Evolutionary conservation across 1,140 invertebrate genomes (phyloP).

Genomic region (Eulimnadia texana): DNA sequence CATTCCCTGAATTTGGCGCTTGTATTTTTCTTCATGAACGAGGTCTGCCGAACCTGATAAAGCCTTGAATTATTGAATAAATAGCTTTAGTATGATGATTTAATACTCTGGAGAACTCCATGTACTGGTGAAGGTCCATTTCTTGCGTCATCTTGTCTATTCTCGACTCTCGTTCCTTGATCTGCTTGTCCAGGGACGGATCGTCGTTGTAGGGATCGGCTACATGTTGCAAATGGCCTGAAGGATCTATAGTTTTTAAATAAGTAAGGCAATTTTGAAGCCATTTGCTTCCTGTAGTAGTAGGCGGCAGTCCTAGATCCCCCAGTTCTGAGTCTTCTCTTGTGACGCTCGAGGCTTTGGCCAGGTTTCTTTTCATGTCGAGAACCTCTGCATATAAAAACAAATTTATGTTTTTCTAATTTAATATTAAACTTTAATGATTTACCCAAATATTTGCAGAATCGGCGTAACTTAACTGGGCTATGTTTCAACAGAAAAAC

Average conservation of each 20-base stretch:
- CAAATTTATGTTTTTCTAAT: too few relatives aligned
- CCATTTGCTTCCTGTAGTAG: neutral
- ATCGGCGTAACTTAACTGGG: constrained; percentile 38
- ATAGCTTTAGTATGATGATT: too few relatives aligned
- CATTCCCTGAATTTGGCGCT: constrained; percentile 39
- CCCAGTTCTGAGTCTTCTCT: neutral
- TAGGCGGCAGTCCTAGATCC: neutral
- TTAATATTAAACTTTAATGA: too few relatives aligned
- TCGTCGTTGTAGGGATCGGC: constrained; percentile 2
- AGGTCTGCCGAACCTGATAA: constrained; percentile 37
- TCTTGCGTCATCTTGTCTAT: constrained; percentile 5
- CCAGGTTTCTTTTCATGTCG: constrained; percentile 1
- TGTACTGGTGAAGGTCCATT: constrained; percentile 4
- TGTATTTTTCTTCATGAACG: constrained; percentile 32
- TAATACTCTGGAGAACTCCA: constrained; percentile 11
- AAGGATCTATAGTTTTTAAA: constrained; percentile 5
- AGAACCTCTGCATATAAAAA: too few relatives aligned
- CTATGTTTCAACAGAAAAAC: constrained; percentile 50
- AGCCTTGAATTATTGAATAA: too few relatives aligned
- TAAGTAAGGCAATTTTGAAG: constrained; percentile 5
- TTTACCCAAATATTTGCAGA: constrained; percentile 42
- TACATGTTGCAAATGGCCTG: neutral
- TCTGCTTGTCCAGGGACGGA: neutral
- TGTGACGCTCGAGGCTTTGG: neutral
- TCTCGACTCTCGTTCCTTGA: constrained; percentile 7